A percentile compares a stretch with the other conserved stretches of the same genome.
Conservation (phyloP, 2,888 invertebrate genomes). For the Diarsia dahlii region DNA sequence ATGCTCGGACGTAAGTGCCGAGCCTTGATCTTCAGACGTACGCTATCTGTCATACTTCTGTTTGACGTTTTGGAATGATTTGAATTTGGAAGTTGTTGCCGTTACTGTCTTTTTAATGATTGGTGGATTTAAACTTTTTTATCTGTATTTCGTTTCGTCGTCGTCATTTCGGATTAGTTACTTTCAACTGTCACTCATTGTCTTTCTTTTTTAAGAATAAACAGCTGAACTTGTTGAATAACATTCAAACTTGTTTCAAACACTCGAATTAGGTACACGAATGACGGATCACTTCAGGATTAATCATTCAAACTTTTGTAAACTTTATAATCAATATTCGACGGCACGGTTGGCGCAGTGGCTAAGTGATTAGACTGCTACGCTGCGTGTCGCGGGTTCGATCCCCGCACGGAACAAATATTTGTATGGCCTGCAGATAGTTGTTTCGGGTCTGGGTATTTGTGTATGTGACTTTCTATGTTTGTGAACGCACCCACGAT, state of each 20-base stretch:
- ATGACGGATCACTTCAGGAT: background rate
- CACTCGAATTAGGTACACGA: background rate
- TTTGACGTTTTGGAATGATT: constrained; percentile 31
- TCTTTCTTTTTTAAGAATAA: background rate
- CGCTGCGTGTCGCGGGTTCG: too few relatives aligned
- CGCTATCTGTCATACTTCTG: constrained; percentile 49
- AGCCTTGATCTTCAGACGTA: constrained; percentile 67
- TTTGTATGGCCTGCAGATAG: too few relatives aligned
- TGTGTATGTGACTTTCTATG: too few relatives aligned
- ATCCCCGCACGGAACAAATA: too few relatives aligned
- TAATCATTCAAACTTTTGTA: background rate
- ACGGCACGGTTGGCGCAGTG: too few relatives aligned
- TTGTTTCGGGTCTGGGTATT: too few relatives aligned
- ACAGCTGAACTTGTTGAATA: background rate
- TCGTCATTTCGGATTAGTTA: background rate
- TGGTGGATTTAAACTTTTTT: background rate
- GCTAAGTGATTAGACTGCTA: too few relatives aligned
- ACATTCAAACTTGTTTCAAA: background rate
- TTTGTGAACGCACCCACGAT: too few relatives aligned
- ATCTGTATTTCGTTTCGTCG: background rate
- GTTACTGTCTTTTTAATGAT: background rate
- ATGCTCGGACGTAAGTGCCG: constrained; percentile 50
- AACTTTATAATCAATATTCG: constrained; percentile 11
- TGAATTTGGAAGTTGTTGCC: constrained; percentile 4
- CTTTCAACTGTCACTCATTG: background rate